Evolutionary conservation across 2,797 vertebrate genomes (phyloP).

Genomic region (Mus minutoides): DNA sequence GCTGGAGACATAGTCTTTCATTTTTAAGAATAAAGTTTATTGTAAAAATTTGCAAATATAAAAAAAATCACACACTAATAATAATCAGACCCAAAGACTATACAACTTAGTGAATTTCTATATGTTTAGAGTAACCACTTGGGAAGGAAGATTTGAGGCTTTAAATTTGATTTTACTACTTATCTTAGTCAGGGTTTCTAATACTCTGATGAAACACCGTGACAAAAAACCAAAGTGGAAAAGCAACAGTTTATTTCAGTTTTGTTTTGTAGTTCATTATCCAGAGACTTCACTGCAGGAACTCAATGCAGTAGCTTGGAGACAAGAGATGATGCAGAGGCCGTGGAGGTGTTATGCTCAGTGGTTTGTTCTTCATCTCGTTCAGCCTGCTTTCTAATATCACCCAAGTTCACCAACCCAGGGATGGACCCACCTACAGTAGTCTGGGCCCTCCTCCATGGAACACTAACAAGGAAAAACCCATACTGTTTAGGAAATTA

Average conservation of each 20-base stretch:
- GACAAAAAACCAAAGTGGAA: neutral
- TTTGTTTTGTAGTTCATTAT: neutral
- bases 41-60: neutral
- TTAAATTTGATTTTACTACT: neutral
- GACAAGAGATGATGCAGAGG: neutral
- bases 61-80: neutral
- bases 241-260: neutral
- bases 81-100: neutral
- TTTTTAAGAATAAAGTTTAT: neutral
- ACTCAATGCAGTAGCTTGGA: neutral
- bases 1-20: neutral
- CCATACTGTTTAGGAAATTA: neutral
- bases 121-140: neutral
- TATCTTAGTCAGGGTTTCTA: neutral
- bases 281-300: fast-evolving
- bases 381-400: neutral
- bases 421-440: neutral
- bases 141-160: neutral
- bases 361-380: neutral
- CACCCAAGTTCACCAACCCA: neutral
- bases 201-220: neutral
- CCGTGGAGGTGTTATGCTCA: neutral
- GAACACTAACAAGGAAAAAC: neutral
- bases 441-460: neutral
- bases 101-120: neutral